Evolutionary conservation across 1,140 invertebrate species (phyloP).

Genomic region (Leptinotarsa defecta): DNA sequence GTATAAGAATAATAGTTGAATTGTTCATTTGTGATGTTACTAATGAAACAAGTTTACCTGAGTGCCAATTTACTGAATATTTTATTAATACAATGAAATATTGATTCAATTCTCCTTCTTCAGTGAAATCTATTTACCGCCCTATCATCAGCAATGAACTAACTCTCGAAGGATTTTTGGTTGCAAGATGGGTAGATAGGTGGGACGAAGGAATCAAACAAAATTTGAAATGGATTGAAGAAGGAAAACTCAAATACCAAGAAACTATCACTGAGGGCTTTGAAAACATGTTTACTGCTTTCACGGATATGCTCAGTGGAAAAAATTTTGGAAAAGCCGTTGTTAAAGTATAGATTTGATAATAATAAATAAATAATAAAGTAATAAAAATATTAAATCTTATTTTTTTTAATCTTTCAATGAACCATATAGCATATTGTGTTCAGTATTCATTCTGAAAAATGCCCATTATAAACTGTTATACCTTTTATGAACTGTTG

Average conservation of each 20-base stretch:
- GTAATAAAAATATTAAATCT: too few species aligned
- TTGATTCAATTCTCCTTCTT: constrained; percentile 40
- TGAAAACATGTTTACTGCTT: constrained; percentile 67
- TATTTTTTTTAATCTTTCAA: too few species aligned
- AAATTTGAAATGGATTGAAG: constrained; percentile 62
- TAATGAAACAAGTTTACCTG: too few species aligned
- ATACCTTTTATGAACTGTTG: too few species aligned
- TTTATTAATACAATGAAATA: constrained; percentile 49
- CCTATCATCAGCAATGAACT: constrained; percentile 57
- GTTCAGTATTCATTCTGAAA: too few species aligned
- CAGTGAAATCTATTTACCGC: constrained; percentile 46
- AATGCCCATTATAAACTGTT: too few species aligned
- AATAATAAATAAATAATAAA: too few species aligned
- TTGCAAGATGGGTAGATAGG: constrained; percentile 61
- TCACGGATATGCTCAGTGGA: constrained; percentile 66
- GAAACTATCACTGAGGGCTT: constrained; percentile 69
- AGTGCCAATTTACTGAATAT: constrained; percentile 59
- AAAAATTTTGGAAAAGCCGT: constrained; percentile 69
- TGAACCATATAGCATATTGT: too few species aligned
- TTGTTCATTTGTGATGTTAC: too few species aligned
- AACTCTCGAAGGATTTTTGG: constrained; percentile 68
- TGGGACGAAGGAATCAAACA: constrained; percentile 65
- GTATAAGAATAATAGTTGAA: too few species aligned
- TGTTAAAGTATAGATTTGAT: constrained; percentile 54
- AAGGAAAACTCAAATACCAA: constrained; percentile 65